A percentile compares a stretch with the other conserved stretches of the same genome.
These are phyloP conservation scores for Sinocyclocheilus rhinocerous DNA, from an alignment of 2,113 vertebrate genomes.

Conservation along the genomic window DNA sequence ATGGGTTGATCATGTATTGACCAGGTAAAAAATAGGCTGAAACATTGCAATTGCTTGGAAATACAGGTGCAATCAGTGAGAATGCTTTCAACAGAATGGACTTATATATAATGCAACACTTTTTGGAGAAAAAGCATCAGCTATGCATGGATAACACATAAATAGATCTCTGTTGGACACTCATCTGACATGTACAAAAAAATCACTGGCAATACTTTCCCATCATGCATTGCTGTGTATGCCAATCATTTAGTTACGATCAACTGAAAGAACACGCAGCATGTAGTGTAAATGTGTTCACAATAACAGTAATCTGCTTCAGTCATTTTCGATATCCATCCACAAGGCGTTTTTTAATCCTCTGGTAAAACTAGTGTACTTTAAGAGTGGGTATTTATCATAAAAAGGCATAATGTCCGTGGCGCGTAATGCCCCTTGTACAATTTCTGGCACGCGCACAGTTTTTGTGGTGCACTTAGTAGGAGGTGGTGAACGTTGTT, in stretches of 20 bases:
- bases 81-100: background rate
- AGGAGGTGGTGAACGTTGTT: constrained; percentile 72
- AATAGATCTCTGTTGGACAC: background rate
- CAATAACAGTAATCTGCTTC: constrained; percentile 44
- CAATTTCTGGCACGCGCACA: constrained; percentile 67
- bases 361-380: constrained; percentile 68
- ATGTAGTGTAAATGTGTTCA: constrained; percentile 48
- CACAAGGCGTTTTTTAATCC: constrained; percentile 30
- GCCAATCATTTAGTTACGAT: constrained; percentile 10
- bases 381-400: constrained; percentile 70
- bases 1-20: constrained; percentile 21
- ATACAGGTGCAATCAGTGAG: background rate
- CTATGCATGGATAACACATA: background rate
- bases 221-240: constrained; percentile 19
- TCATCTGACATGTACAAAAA: background rate
- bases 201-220: background rate
- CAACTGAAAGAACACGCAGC: constrained; percentile 4
- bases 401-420: constrained; percentile 66
- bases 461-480: constrained; percentile 73
- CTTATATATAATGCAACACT: background rate
- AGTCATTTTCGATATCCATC: constrained; percentile 32
- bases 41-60: background rate
- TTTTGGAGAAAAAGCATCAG: constrained; percentile 11
- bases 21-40: constrained; percentile 5
- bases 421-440: constrained; percentile 68